These are phyloP conservation scores for Congeria kusceri DNA, from an alignment of 2,888 invertebrate genomes.

Conservation along the genomic window DNA sequence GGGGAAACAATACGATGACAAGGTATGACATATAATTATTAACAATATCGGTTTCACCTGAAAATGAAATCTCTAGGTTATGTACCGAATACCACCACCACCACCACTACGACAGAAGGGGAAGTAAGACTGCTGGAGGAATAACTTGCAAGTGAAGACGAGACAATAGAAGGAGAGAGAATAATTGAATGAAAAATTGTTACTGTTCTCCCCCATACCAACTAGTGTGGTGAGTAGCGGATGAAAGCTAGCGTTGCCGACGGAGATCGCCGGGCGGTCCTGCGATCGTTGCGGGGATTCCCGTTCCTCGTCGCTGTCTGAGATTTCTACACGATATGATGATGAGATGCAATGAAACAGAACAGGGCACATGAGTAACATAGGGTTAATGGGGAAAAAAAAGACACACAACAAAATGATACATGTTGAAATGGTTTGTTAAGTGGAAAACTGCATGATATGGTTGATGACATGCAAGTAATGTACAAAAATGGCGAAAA, in stretches of 20 bases:
- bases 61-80: too few relatives aligned
- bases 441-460: neutral
- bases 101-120: constrained; percentile 7
- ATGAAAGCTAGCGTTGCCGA: constrained; percentile 66
- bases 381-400: too few relatives aligned
- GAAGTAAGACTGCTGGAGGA: too few relatives aligned
- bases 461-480: neutral
- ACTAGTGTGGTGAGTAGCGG: constrained; percentile 63
- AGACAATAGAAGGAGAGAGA: too few relatives aligned
- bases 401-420: neutral
- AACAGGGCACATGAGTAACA: constrained; percentile 16
- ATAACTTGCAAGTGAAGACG: too few relatives aligned
- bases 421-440: constrained; percentile 39
- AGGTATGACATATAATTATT: too few relatives aligned
- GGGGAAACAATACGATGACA: too few relatives aligned
- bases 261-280: constrained; percentile 36
- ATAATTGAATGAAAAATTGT: neutral
- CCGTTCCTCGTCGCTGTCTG: constrained; percentile 57
- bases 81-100: neutral
- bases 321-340: constrained; percentile 56
- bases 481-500: neutral
- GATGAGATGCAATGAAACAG: constrained; percentile 43
- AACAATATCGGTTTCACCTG: too few relatives aligned
- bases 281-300: constrained; percentile 37
- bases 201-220: constrained; percentile 45